Evolutionary conservation across 2,113 vertebrate genomes (phyloP), one percentile per base, ranked within the genome.

Genomic region (Sorex fumeus): DNA sequence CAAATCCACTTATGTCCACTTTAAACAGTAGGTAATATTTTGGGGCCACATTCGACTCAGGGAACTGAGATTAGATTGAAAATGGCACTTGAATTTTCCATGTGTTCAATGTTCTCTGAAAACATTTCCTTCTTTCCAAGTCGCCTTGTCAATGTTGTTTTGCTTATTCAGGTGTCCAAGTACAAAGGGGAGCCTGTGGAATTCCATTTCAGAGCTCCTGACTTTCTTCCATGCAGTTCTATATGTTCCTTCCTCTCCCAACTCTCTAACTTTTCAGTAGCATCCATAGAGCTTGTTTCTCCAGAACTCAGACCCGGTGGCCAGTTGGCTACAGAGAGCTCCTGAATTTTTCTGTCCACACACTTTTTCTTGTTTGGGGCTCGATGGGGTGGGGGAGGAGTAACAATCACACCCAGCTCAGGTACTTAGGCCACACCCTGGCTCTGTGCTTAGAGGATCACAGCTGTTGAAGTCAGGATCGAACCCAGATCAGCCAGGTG

Each of bases 111-210:
- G 4, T 70, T 21, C 6, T 4, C 75, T 76, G 47, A 81, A 87
- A 93, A n/a, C 10, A 69, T 79, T 45, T 75, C 9, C 72, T 45
- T 86, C 27, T 76, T 84, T 64, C 64, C 43, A 93, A 82, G 76
- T 62, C 62, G 11, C 77, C 69, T 27, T 34, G 10, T 27, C 62
- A 36, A 3, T 36, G 13, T 25, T 60, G 30, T 12, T 70, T 57
- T 91, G 76, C 21, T 82, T 82, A 81, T 62, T 76, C 34, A 28
- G 60, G 34, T 53, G 60, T 64, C 53, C 3, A 6, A 76, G 76
- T 57, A 47, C 62, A 32, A 43, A 43, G 32, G 6, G 18, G 15
- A 47, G 15, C 25, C 36, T 36, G 30, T 13, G 4, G 6, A 45
- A 19, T 75, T 62, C 62, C 13, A 9, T 87, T 64, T 76, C 53